A percentile compares a stretch with the other conserved stretches of the same genome.
phyloP scores from a whole-genome alignment of 2,797 vertebrate species.

The Astyanax mexicanus region DNA sequence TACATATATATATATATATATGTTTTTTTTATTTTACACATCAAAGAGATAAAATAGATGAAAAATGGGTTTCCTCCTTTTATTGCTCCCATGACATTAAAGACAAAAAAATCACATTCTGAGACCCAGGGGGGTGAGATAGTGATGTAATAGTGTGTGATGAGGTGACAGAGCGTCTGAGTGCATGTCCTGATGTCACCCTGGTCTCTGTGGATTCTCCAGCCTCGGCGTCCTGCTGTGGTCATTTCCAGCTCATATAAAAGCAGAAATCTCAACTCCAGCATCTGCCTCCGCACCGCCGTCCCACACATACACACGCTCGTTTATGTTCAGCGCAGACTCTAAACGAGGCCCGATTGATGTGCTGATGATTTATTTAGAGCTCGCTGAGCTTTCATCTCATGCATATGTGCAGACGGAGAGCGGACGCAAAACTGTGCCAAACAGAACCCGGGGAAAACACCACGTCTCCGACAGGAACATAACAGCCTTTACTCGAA shows the following conservation, averaged over 20 bases:
- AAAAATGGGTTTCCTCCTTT: too few species aligned
- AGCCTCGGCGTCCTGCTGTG: neutral
- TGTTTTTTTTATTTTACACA: too few species aligned
- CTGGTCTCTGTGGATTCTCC: neutral
- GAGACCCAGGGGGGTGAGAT: neutral
- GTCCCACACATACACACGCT: constrained; percentile 10
- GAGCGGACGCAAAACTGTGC: constrained; percentile 1
- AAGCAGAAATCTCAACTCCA: constrained; percentile 20
- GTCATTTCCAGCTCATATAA: neutral
- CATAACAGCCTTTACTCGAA: neutral
- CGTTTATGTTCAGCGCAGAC: constrained; percentile 11
- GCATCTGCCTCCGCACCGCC: neutral
- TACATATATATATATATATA: too few species aligned
- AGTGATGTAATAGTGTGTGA: neutral
- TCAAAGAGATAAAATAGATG: too few species aligned
- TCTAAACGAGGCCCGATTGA: constrained; percentile 26
- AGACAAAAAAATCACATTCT: too few species aligned
- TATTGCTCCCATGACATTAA: too few species aligned
- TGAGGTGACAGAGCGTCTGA: neutral
- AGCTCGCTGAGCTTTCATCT: constrained; percentile 28
- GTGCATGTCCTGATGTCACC: neutral
- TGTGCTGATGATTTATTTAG: constrained; percentile 42
- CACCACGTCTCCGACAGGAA: neutral
- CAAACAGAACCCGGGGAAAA: constrained; percentile 11
- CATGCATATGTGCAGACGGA: constrained; percentile 15